These are phyloP conservation scores for Patella pellucida DNA, from an alignment of 2,888 invertebrate genomes.

Conservation along the genomic window DNA sequence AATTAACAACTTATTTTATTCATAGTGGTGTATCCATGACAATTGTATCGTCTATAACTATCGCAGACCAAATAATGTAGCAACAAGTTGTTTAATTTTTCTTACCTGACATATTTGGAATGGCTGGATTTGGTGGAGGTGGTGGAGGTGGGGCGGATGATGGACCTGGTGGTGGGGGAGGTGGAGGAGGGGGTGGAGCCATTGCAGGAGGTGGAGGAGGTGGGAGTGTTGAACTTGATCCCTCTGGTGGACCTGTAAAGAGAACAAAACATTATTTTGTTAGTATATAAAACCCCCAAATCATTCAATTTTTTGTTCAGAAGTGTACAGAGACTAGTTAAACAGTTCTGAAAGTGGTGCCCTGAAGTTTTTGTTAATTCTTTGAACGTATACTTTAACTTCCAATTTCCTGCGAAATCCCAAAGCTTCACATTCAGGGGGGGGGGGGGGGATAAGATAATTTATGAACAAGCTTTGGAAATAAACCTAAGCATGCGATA, in stretches of 20 bases:
- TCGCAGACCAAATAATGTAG: neutral
- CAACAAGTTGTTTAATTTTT: neutral
- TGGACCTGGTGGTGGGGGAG: constrained; percentile 64
- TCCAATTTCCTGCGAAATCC: too few relatives aligned
- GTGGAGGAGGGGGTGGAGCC: constrained; percentile 56
- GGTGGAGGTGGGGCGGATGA: constrained; percentile 73
- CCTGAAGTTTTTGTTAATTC: too few relatives aligned
- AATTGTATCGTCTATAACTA: neutral
- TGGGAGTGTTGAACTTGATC: constrained; percentile 27
- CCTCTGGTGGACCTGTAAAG: constrained; percentile 17
- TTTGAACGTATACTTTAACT: too few relatives aligned
- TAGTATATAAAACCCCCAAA: neutral
- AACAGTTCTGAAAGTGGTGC: too few relatives aligned
- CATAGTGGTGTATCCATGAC: too few relatives aligned
- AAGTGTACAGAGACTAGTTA: too few relatives aligned
- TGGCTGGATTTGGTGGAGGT: constrained; percentile 45
- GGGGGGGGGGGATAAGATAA: too few relatives aligned
- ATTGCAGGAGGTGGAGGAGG: constrained; percentile 32
- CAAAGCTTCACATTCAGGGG: too few relatives aligned
- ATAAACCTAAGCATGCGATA: too few relatives aligned
- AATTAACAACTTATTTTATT: too few relatives aligned
- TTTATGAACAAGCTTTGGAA: too few relatives aligned
- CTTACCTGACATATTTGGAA: constrained; percentile 33
- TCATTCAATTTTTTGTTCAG: neutral
- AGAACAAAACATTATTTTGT: too few relatives aligned